Conservation (phyloP, 2,113 vertebrate genomes). For the Anguilla rostrata region DNA sequence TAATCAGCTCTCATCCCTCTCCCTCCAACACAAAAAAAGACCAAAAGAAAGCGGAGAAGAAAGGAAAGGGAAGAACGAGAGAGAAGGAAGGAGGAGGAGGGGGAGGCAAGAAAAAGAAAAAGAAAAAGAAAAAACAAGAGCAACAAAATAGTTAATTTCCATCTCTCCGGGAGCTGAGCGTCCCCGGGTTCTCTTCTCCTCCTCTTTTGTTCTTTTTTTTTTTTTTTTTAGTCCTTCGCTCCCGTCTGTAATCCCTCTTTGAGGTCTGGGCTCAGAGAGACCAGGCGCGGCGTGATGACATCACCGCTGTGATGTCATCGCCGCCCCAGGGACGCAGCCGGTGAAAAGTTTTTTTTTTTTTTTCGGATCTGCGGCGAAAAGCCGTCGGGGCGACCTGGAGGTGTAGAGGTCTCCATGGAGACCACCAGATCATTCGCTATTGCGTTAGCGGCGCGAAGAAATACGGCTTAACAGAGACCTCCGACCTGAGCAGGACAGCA, state of each 20-base stretch:
- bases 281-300: not conserved
- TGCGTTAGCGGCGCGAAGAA: too few relatives aligned
- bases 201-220: not conserved
- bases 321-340: not conserved
- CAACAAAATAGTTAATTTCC: conserved; percentile 27
- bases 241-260: not conserved
- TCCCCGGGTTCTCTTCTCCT: not conserved
- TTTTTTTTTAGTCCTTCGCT: not conserved
- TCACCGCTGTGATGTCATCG: not conserved
- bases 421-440: too few relatives aligned
- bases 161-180: not conserved
- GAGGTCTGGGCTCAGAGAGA: conserved; percentile 3
- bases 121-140: not conserved
- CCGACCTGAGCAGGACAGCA: too few relatives aligned
- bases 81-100: not conserved
- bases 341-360: too few relatives aligned
- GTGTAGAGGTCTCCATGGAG: too few relatives aligned
- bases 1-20: conserved; percentile 29
- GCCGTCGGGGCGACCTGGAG: too few relatives aligned
- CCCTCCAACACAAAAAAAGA: conserved; percentile 31
- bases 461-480: too few relatives aligned
- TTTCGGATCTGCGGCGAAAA: too few relatives aligned
- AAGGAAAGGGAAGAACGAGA: not conserved
- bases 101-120: too few relatives aligned
- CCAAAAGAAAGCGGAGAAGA: not conserved